Conservation (phyloP, 2,888 invertebrate species). For the Aphidoletes aphidimyza region DNA sequence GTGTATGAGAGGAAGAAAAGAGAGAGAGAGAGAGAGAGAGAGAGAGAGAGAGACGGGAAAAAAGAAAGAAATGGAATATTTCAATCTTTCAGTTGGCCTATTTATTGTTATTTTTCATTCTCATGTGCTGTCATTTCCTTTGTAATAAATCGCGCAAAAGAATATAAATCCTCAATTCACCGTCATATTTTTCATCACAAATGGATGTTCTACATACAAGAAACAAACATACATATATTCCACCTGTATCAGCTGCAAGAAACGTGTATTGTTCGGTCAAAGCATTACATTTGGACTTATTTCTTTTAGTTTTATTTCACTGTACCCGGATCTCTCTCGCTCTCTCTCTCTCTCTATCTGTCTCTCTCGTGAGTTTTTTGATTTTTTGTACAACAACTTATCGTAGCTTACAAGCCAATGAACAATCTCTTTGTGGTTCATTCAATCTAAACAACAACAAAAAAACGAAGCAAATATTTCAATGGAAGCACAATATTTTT, state of each 20-base stretch:
- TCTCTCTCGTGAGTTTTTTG: background rate
- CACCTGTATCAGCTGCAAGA: too few relatives aligned
- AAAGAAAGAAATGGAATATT: background rate
- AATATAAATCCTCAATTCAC: background rate
- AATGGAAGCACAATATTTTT: background rate
- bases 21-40: too few relatives aligned
- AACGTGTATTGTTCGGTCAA: too few relatives aligned
- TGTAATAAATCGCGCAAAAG: constrained; percentile 36
- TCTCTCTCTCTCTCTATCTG: background rate
- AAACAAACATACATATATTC: too few relatives aligned
- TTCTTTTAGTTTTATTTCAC: too few relatives aligned
- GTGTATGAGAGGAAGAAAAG: too few relatives aligned
- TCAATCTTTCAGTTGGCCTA: constrained; percentile 31
- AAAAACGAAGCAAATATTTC: background rate
- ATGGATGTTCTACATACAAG: too few relatives aligned
- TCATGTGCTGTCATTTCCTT: constrained; percentile 12
- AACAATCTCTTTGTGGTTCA: constrained; percentile 48
- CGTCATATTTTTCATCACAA: too few relatives aligned
- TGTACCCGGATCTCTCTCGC: background rate
- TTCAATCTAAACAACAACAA: constrained; percentile 39
- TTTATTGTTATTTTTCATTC: background rate
- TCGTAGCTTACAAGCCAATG: constrained; percentile 30
- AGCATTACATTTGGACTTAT: too few relatives aligned
- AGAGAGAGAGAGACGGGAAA: too few relatives aligned
- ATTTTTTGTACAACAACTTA: background rate